Conservation (phyloP, 2,888 invertebrate species). For the Blastobasis lacticolella region DNA sequence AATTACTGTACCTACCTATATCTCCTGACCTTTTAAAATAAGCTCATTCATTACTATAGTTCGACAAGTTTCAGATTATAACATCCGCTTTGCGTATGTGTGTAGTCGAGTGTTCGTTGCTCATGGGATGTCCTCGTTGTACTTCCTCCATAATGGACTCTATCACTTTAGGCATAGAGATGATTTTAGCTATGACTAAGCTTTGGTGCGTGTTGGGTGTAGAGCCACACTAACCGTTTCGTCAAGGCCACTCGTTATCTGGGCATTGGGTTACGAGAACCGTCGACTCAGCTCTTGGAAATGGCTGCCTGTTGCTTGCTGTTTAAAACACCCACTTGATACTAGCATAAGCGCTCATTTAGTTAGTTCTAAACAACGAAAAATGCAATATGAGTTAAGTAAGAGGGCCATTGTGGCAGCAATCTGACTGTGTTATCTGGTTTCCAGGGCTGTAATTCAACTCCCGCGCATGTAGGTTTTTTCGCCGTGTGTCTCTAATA, state of each 20-base stretch:
- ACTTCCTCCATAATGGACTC: too few relatives aligned
- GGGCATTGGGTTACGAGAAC: conserved; percentile 54
- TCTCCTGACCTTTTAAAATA: conserved; percentile 26
- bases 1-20: conserved; percentile 18
- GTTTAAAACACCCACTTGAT: neutral
- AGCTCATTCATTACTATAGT: conserved; percentile 34
- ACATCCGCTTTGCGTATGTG: conserved; percentile 43
- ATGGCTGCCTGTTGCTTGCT: conserved; percentile 19
- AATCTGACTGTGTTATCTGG: too few relatives aligned
- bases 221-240: conserved; percentile 20
- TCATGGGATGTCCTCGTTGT: too few relatives aligned
- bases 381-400: too few relatives aligned
- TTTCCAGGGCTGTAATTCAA: too few relatives aligned
- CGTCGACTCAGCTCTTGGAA: conserved; percentile 43
- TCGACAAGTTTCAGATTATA: conserved; percentile 40
- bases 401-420: too few relatives aligned
- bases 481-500: too few relatives aligned
- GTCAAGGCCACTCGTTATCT: conserved; percentile 55
- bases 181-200: conserved; percentile 3
- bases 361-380: too few relatives aligned
- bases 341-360: too few relatives aligned
- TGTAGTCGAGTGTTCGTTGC: neutral
- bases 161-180: too few relatives aligned
- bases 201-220: conserved; percentile 2
- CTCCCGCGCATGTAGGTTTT: too few relatives aligned